Percentiles rank a stretch among this genome's conserved stretches.
Conservation (phyloP, 2,888 invertebrate species). For the Pyrrhopygopsis socrates region DNA sequence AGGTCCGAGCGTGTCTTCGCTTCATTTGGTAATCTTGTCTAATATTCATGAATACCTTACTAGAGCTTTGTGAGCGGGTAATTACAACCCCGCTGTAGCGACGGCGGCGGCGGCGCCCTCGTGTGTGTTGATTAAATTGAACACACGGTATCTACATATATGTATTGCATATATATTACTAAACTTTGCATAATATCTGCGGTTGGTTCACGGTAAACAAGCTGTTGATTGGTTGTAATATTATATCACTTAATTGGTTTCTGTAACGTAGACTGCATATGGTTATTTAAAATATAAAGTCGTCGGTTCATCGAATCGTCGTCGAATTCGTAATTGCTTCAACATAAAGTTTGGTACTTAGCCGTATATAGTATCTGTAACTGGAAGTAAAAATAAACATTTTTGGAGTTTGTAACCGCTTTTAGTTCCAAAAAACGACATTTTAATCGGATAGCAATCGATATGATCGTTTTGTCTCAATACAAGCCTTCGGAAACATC, state of each 20-base stretch:
- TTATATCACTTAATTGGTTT: neutral
- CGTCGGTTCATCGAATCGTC: too few relatives aligned
- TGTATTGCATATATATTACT: neutral
- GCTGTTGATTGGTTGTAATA: neutral
- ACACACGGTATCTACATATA: neutral
- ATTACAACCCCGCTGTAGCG: neutral
- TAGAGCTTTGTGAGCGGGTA: constrained; percentile 10
- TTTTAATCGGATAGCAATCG: too few relatives aligned
- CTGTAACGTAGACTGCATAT: neutral
- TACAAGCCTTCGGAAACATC: too few relatives aligned
- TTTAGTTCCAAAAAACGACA: too few relatives aligned
- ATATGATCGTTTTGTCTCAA: too few relatives aligned
- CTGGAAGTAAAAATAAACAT: too few relatives aligned
- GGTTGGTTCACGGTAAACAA: neutral
- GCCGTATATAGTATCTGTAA: too few relatives aligned
- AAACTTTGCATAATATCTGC: constrained; percentile 14
- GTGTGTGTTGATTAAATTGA: constrained; percentile 18
- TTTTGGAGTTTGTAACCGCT: too few relatives aligned
- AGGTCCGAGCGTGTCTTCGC: neutral
- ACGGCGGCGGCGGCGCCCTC: neutral
- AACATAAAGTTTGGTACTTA: too few relatives aligned
- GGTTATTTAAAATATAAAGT: too few relatives aligned
- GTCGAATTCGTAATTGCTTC: too few relatives aligned
- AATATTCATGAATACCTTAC: constrained; percentile 19
- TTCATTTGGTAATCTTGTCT: constrained; percentile 10